A percentile compares a stretch with the other conserved stretches of the same genome.
Conservation (phyloP, 2,113 vertebrate species). For the Phrynocephalus versicolor region DNA sequence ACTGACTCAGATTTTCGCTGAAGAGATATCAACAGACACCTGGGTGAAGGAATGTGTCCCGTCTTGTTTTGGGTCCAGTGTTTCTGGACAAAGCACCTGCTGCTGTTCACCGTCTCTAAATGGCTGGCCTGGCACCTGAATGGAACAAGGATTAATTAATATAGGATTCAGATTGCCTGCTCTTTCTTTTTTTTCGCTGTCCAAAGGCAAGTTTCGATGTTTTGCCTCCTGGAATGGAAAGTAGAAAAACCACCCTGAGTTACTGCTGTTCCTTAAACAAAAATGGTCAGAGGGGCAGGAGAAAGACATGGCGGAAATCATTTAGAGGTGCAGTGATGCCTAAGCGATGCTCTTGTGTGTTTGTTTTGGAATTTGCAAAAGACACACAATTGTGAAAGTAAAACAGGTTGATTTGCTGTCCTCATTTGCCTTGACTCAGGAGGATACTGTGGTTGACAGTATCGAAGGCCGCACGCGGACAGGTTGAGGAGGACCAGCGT, state of each 20-base stretch:
- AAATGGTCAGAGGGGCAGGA: neutral
- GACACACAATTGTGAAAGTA: neutral
- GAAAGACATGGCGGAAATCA: neutral
- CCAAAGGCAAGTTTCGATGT: neutral
- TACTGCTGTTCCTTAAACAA: neutral
- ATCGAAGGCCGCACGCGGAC: too few species aligned
- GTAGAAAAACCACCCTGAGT: neutral
- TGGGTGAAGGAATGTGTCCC: neutral
- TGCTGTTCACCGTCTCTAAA: constrained; percentile 19
- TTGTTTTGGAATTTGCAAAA: neutral
- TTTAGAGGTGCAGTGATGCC: neutral
- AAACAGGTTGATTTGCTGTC: too few species aligned
- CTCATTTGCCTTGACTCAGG: neutral
- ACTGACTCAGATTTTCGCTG: constrained; percentile 33
- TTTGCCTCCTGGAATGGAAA: neutral
- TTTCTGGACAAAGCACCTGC: neutral
- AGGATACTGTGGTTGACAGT: too few species aligned
- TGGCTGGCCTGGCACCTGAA: neutral
- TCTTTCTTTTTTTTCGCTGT: neutral
- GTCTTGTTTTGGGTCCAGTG: constrained; percentile 9
- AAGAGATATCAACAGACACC: constrained; percentile 37
- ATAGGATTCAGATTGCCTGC: constrained; percentile 11
- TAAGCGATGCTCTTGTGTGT: too few species aligned
- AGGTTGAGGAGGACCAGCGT: too few species aligned
- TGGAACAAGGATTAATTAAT: constrained; percentile 16